These are phyloP conservation scores for Yponomeuta plumbellus DNA, from an alignment of 2,888 invertebrate species.

Conservation along the genomic window DNA sequence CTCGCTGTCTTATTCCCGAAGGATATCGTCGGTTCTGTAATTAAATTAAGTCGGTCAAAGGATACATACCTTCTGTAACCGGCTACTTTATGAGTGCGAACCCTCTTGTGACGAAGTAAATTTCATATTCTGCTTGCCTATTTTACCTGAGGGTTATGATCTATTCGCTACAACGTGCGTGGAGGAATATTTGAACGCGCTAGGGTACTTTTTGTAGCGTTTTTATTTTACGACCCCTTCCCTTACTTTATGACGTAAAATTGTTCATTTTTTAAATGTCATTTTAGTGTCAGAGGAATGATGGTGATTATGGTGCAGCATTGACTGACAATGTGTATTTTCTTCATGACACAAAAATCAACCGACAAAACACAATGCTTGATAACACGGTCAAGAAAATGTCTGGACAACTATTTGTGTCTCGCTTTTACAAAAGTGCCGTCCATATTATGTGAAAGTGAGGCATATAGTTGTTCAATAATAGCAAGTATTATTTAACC, in stretches of 20 bases:
- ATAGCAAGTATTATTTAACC: too few species aligned
- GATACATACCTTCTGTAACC: neutral
- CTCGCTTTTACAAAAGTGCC: too few species aligned
- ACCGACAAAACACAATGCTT: too few species aligned
- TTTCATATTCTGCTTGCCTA: constrained; percentile 9
- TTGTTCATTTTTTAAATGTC: neutral
- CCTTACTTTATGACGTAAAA: neutral
- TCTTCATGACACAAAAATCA: too few species aligned
- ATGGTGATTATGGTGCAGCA: too few species aligned
- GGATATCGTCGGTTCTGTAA: neutral
- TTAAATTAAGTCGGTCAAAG: neutral
- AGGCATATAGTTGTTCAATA: too few species aligned
- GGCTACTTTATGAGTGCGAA: constrained; percentile 13
- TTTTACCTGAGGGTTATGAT: constrained; percentile 7
- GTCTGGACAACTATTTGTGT: too few species aligned
- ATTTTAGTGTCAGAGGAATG: neutral
- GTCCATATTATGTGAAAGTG: too few species aligned
- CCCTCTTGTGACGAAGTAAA: constrained; percentile 27
- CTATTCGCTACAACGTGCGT: constrained; percentile 1
- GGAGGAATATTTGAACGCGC: constrained; percentile 1
- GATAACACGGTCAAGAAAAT: too few species aligned
- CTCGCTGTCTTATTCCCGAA: too few species aligned
- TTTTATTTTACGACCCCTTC: neutral
- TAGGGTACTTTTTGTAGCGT: neutral
- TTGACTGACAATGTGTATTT: too few species aligned